Percentiles rank a stretch among this genome's conserved stretches.
Evolutionary conservation across 2,888 invertebrate species (phyloP).

Genomic region (Augochlorella aurata): DNA sequence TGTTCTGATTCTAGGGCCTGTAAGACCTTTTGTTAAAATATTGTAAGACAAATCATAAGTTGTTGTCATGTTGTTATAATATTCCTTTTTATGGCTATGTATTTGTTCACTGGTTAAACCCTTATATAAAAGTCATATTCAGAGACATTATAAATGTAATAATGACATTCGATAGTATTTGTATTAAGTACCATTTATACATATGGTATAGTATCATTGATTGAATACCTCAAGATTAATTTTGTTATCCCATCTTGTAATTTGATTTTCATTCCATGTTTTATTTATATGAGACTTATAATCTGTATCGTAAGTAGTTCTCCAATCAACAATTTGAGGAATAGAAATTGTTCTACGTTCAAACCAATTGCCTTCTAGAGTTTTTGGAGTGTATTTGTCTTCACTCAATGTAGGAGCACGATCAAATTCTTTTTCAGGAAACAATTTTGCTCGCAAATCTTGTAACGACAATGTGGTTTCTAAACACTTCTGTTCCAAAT

Average conservation of each 20-base stretch:
- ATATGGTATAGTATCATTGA: background rate
- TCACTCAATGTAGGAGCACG: conserved; percentile 37
- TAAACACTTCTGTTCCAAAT: conserved; percentile 24
- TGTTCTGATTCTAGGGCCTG: conserved; percentile 69
- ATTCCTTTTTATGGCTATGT: conserved; percentile 82
- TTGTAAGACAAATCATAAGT: conserved; percentile 84
- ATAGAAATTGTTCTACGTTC: conserved; percentile 56
- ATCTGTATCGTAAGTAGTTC: conserved; percentile 46
- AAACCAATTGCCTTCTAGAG: conserved; percentile 71
- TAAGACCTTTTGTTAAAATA: conserved; percentile 83
- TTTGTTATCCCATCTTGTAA: conserved; percentile 80
- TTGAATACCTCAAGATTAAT: conserved; percentile 76
- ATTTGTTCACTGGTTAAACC: conserved; percentile 42
- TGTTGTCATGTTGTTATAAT: conserved; percentile 83
- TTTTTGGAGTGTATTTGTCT: conserved; percentile 64
- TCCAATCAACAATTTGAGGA: conserved; percentile 58
- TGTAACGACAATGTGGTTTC: conserved; percentile 30
- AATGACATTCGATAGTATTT: background rate
- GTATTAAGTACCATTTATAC: background rate
- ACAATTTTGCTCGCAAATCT: conserved; percentile 51
- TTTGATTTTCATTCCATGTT: conserved; percentile 34
- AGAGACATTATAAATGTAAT: conserved; percentile 14
- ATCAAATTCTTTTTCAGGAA: conserved; percentile 43
- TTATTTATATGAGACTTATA: conserved; percentile 45
- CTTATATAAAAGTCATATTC: conserved; percentile 27